A percentile compares a stretch with the other conserved stretches of the same genome.
These are phyloP conservation scores for Tichodroma muraria DNA, from an alignment of 2,113 vertebrate genomes.

Conservation along the genomic window DNA sequence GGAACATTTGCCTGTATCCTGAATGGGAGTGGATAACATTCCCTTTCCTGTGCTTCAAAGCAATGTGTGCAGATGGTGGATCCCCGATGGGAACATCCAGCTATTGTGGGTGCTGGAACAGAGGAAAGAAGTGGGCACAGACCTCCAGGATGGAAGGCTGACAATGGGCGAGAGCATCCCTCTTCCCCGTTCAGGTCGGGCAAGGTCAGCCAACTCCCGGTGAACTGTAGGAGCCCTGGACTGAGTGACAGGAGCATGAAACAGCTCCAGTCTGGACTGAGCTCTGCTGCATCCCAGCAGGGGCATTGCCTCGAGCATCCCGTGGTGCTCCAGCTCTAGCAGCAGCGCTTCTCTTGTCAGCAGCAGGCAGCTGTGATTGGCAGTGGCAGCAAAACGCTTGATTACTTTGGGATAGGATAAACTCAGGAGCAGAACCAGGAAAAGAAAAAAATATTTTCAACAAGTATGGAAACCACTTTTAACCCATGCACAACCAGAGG, in stretches of 20 bases:
- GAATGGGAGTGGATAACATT: neutral
- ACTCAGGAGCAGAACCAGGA: neutral
- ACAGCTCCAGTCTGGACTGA: neutral
- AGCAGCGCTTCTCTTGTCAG: neutral
- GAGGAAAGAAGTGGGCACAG: neutral
- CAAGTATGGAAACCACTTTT: neutral
- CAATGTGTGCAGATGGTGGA: neutral
- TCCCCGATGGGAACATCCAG: neutral
- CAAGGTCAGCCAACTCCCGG: neutral
- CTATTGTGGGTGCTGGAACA: neutral
- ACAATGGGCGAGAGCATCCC: neutral
- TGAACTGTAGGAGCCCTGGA: neutral
- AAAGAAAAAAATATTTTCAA: neutral
- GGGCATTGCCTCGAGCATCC: conserved; percentile 35
- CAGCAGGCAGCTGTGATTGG: neutral
- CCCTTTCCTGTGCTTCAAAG: neutral
- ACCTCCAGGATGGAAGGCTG: neutral
- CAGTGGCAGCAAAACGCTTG: neutral
- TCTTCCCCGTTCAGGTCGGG: neutral
- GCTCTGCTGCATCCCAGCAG: neutral
- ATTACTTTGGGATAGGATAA: neutral
- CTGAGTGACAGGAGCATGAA: neutral
- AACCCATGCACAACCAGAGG: neutral
- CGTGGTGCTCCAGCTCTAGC: neutral
- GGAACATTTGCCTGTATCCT: neutral